phyloP scores from a whole-genome alignment of 2,113 vertebrate species.

The Chloebia gouldiae region DNA sequence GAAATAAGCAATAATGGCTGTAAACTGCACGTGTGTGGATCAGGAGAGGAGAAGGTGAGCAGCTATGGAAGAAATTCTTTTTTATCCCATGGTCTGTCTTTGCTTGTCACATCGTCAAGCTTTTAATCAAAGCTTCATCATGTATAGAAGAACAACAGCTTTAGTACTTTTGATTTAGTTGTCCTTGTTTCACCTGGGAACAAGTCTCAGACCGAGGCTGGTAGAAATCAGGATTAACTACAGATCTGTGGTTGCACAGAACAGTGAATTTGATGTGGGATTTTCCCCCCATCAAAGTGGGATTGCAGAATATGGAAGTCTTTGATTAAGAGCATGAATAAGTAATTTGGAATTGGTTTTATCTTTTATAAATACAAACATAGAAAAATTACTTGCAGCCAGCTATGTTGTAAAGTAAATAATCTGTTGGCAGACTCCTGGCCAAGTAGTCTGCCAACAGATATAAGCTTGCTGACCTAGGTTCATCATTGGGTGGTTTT shows the following conservation, averaged over 20 bases:
- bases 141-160: background rate
- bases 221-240: background rate
- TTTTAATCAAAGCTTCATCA: background rate
- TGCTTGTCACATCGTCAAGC: background rate
- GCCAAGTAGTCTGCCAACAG: background rate
- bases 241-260: accelerated
- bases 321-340: background rate
- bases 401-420: background rate
- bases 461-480: background rate
- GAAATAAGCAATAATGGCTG: background rate
- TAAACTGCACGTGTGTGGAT: background rate
- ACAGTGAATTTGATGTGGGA: background rate
- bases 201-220: background rate
- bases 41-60: background rate
- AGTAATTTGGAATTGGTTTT: background rate
- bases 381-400: background rate
- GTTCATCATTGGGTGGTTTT: background rate
- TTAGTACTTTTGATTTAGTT: background rate
- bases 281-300: background rate
- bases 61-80: background rate
- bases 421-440: background rate
- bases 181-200: background rate
- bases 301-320: background rate
- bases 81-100: background rate
- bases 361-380: background rate